Percentiles rank a stretch among this genome's conserved stretches.
These are phyloP conservation scores for Sesamia nonagrioides DNA, from an alignment of 1,140 invertebrate species.

Conservation along the genomic window DNA sequence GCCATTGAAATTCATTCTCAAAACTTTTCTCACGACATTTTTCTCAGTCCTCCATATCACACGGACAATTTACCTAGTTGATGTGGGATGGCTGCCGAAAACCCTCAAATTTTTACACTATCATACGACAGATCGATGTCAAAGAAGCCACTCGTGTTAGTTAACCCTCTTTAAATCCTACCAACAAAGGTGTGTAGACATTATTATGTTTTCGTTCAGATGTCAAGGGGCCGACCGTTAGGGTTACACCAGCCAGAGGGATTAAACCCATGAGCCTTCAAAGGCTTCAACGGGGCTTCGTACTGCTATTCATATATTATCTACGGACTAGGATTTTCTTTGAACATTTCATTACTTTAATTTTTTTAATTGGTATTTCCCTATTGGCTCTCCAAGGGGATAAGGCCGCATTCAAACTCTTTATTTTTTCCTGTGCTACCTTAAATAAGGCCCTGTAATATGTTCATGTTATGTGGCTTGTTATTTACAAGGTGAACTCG, in stretches of 20 bases:
- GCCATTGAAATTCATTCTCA: too few relatives aligned
- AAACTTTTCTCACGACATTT: too few relatives aligned
- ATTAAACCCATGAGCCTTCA: slow-evolving; percentile 36
- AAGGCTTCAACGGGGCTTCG: slow-evolving; percentile 49
- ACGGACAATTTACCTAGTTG: too few relatives aligned
- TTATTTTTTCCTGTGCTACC: too few relatives aligned
- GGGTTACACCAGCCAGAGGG: slow-evolving; percentile 40
- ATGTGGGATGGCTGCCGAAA: neutral
- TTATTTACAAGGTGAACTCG: too few relatives aligned
- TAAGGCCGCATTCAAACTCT: too few relatives aligned
- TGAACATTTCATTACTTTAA: neutral
- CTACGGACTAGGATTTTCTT: neutral
- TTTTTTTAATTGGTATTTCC: too few relatives aligned
- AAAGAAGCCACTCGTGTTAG: neutral
- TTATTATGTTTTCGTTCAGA: slow-evolving; percentile 40
- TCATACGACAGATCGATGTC: neutral
- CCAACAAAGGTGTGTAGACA: slow-evolving; percentile 6
- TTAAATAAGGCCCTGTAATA: too few relatives aligned
- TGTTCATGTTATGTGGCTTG: too few relatives aligned
- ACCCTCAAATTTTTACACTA: neutral
- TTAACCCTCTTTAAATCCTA: slow-evolving; percentile 4
- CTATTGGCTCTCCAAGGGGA: too few relatives aligned
- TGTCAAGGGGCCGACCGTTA: slow-evolving; percentile 24
- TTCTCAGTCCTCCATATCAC: too few relatives aligned
- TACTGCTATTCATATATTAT: slow-evolving; percentile 1